These are phyloP conservation scores for Lydus trimaculatus DNA, from an alignment of 2,888 invertebrate species.

Conservation along the genomic window DNA sequence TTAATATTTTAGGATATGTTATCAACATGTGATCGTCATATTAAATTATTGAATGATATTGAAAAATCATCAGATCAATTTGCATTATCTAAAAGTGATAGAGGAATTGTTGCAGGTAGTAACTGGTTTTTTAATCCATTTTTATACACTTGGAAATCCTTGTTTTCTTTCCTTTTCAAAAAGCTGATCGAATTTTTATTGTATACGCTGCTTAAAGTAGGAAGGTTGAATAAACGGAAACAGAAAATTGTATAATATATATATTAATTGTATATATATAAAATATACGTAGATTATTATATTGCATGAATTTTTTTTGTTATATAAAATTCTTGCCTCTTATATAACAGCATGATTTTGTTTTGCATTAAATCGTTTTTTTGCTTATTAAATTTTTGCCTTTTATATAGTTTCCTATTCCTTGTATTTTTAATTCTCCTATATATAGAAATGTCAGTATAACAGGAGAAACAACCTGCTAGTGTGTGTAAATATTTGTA, in stretches of 20 bases:
- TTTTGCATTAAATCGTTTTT: constrained; percentile 46
- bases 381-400: constrained; percentile 42
- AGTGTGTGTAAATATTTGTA: constrained; percentile 1
- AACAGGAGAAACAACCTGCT: neutral
- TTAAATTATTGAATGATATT: constrained; percentile 72
- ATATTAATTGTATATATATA: constrained; percentile 15
- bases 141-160: constrained; percentile 53
- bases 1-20: constrained; percentile 73
- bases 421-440: constrained; percentile 25
- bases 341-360: constrained; percentile 48
- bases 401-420: constrained; percentile 37
- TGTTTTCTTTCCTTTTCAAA: constrained; percentile 52
- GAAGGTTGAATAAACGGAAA: constrained; percentile 39
- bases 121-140: constrained; percentile 53
- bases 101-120: constrained; percentile 57
- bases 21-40: constrained; percentile 86
- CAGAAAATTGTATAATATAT: constrained; percentile 35
- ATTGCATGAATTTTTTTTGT: constrained; percentile 26
- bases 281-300: constrained; percentile 1
- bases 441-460: constrained; percentile 7
- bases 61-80: constrained; percentile 55
- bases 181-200: constrained; percentile 48
- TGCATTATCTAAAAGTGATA: constrained; percentile 52
- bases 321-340: constrained; percentile 34
- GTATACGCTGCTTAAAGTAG: constrained; percentile 51